Base-by-base conservation (phyloP, 2,797 vertebrate species). In the Phrynocephalus vlangalii region DNA sequence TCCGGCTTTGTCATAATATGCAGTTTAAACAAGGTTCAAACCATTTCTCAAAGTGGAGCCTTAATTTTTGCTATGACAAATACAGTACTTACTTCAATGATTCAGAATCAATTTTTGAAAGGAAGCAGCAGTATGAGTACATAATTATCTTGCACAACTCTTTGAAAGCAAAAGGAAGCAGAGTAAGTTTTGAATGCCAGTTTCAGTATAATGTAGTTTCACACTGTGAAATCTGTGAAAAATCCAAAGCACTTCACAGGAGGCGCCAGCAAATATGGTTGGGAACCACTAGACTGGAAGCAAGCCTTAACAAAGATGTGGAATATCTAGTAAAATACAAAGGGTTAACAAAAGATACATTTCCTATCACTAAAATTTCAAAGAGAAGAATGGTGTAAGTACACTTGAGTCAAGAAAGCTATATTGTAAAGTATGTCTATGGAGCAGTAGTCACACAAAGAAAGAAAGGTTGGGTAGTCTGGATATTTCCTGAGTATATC, bases 41-140 rank as follows among this genome's bases (percentile, higher is more conserved):
- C 22, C 16, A 28, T n/a, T 75, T 75, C 52, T 84, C 52, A 26
- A 9, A 72, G 67, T 48, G 15, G 52, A 26, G 52, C 24, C 9
- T 86, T 71, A 79, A 73, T 83, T 79, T 71, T 86, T 86, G 38
- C 20, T 52, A 72, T 86, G 22, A 24, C 72, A 84, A 71, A 28
- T 48, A 63, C 30, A 33, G 33, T 33, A 33, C 33, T 79, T 79
- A 44, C 26, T 71, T 72, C 85, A 71, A 44, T 22, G 6, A 38
- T 28, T 28, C 38, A 73, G 50, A 86, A 80, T 86, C 70, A 60
- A 81, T 66, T 66, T 66, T 82, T 82, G n/a, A 87, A 82, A 73
- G 18, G 66, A 50, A 44, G 16, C 30, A 81, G n/a, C 70, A 71
- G 56, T 56, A 26, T 18, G 71, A 8, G n/a, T 13, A 68, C 15